Evolutionary conservation across 1,140 invertebrate genomes (phyloP).

Genomic region (Samia ricini): DNA sequence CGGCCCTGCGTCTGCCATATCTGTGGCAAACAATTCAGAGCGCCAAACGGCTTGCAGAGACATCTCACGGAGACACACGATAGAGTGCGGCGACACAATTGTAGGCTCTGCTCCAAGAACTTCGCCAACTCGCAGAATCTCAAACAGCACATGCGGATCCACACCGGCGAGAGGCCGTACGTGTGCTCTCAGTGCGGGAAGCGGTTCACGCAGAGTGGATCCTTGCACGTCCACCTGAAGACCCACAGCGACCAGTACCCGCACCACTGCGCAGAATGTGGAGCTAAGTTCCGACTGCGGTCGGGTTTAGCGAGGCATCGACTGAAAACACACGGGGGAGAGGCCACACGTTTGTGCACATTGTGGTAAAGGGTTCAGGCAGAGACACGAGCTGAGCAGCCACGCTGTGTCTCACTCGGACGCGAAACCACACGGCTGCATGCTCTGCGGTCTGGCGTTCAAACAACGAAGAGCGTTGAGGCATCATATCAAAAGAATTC

Average conservation of each 20-base stretch:
- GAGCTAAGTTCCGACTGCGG: slow-evolving; percentile 79
- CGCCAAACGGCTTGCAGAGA: slow-evolving; percentile 79
- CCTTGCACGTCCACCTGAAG: slow-evolving; percentile 64
- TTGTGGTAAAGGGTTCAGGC: slow-evolving; percentile 80
- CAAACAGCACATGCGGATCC: slow-evolving; percentile 82
- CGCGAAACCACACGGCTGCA: slow-evolving; percentile 41
- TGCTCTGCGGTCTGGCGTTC: slow-evolving; percentile 42
- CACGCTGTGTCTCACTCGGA: slow-evolving; percentile 56
- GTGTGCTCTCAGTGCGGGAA: slow-evolving; percentile 78
- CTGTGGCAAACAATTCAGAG: slow-evolving; percentile 86
- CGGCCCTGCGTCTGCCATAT: slow-evolving; percentile 85
- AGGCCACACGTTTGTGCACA: slow-evolving; percentile 81
- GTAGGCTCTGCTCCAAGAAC: slow-evolving; percentile 76
- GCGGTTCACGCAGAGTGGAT: slow-evolving; percentile 67
- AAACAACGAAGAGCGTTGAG: slow-evolving; percentile 44
- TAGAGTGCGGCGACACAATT: slow-evolving; percentile 77
- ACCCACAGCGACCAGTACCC: slow-evolving; percentile 79
- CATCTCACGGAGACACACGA: slow-evolving; percentile 83
- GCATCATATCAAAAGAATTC: slow-evolving; percentile 43
- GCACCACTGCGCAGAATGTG: slow-evolving; percentile 80
- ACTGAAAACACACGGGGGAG: slow-evolving; percentile 82
- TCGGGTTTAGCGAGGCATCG: slow-evolving; percentile 79
- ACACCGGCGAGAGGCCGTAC: slow-evolving; percentile 82
- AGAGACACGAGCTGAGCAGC: slow-evolving; percentile 80
- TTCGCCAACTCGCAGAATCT: slow-evolving; percentile 78